Conservation (phyloP, 2,797 vertebrate species). For the Pseudocheirus occidentalis region DNA sequence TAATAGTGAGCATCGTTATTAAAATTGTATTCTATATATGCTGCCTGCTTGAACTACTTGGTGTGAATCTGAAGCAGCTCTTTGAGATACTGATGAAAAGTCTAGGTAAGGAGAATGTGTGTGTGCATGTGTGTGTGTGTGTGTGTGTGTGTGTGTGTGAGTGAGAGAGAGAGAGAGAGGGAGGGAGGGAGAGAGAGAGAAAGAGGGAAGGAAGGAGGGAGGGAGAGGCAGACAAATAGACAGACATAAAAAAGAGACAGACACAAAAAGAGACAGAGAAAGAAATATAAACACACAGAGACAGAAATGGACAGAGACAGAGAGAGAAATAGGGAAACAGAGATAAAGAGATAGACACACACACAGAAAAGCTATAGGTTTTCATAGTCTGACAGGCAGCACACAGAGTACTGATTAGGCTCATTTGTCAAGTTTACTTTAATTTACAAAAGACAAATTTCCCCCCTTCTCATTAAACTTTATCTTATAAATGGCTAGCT, state of each 20-base stretch:
- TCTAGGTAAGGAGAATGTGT: neutral
- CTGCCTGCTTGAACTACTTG: neutral
- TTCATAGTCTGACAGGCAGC: neutral
- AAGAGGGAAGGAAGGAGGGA: too few species aligned
- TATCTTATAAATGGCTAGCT: neutral
- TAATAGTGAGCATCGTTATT: neutral
- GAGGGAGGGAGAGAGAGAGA: too few species aligned
- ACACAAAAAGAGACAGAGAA: neutral
- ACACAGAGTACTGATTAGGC: neutral
- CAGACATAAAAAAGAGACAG: neutral
- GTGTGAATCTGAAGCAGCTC: neutral
- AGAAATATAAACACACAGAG: neutral
- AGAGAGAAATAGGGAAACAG: neutral
- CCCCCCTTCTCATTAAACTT: neutral
- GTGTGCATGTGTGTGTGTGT: neutral
- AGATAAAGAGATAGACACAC: neutral
- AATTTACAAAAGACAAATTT: neutral
- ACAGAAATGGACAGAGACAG: neutral
- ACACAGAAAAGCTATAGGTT: neutral
- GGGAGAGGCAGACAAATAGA: too few species aligned
- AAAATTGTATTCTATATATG: neutral
- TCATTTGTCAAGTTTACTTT: neutral
- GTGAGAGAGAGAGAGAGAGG: accelerated
- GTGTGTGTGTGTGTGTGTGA: neutral
- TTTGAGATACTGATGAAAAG: neutral